Evolutionary conservation across 2,888 invertebrate genomes (phyloP).

Genomic region (Acleris emargana): DNA sequence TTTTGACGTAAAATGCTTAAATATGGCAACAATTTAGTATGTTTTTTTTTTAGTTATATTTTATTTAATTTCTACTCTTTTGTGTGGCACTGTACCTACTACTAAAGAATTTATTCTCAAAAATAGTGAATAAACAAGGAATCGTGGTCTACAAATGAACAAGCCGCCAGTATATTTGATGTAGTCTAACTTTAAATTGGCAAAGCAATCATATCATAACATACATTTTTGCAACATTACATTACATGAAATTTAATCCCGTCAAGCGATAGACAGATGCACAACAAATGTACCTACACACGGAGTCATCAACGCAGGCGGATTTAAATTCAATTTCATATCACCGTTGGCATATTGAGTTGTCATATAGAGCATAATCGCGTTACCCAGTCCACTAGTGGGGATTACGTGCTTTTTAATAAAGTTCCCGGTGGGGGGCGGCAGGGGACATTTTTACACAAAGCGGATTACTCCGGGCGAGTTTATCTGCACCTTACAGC

Average conservation of each 20-base stretch:
- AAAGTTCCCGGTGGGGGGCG: conserved; percentile 75
- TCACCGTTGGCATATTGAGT: conserved; percentile 73
- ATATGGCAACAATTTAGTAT: no score
- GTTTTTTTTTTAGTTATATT: no score
- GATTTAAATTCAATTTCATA: conserved; percentile 81
- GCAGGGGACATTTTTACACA: conserved; percentile 81
- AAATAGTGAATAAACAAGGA: no score
- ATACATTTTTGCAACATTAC: conserved; percentile 5
- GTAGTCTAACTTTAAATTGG: neutral
- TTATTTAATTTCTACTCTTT: no score
- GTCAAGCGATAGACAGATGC: conserved; percentile 9
- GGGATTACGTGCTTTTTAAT: conserved; percentile 83
- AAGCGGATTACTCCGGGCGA: conserved; percentile 80
- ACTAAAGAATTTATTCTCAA: no score
- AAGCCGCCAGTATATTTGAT: no score
- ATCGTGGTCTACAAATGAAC: no score
- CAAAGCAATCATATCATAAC: neutral
- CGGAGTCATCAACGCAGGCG: conserved; percentile 60
- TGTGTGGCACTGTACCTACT: no score
- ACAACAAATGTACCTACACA: conserved; percentile 39
- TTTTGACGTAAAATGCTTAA: no score
- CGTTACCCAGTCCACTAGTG: conserved; percentile 81
- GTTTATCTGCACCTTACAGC: conserved; percentile 83
- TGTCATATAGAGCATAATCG: conserved; percentile 79
- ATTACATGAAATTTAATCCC: conserved; percentile 27